Conservation (phyloP, 2,113 vertebrate species). For the Mirza zaza region DNA sequence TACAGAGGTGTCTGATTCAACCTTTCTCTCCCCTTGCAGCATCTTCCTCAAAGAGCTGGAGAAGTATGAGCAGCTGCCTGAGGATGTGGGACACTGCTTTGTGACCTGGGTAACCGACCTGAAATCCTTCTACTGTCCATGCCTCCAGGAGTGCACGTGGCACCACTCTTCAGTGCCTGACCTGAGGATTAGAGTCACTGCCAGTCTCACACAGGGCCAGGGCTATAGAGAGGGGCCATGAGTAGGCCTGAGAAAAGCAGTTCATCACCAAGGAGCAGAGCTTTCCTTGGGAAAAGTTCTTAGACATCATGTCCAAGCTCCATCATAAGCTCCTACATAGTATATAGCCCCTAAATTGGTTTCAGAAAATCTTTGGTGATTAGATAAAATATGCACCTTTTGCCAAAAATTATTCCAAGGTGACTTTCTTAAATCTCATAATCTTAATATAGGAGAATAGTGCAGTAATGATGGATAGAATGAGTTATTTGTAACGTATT, state of each 20-base stretch:
- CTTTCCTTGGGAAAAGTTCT: neutral
- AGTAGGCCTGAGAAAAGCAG: neutral
- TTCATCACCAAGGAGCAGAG: neutral
- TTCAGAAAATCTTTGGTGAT: constrained; percentile 45
- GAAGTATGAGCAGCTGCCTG: constrained; percentile 98
- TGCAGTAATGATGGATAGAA: neutral
- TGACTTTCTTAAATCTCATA: neutral
- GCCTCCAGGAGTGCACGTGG: neutral
- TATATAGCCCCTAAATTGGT: neutral
- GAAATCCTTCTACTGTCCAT: neutral
- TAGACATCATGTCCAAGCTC: neutral
- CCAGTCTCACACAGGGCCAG: neutral
- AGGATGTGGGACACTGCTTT: constrained; percentile 98
- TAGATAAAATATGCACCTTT: neutral
- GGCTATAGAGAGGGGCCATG: neutral
- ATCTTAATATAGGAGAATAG: neutral
- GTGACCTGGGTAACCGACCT: constrained; percentile 95
- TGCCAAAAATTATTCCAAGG: constrained; percentile 43
- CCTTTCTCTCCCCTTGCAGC: constrained; percentile 84
- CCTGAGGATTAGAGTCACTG: neutral
- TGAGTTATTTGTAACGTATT: neutral
- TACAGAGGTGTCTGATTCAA: constrained; percentile 57
- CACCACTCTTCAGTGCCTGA: neutral
- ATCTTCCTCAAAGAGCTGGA: constrained; percentile 98
- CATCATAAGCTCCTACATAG: neutral